phyloP scores from a whole-genome alignment of 2,113 vertebrate species.

The Rhynchomys soricoides region DNA sequence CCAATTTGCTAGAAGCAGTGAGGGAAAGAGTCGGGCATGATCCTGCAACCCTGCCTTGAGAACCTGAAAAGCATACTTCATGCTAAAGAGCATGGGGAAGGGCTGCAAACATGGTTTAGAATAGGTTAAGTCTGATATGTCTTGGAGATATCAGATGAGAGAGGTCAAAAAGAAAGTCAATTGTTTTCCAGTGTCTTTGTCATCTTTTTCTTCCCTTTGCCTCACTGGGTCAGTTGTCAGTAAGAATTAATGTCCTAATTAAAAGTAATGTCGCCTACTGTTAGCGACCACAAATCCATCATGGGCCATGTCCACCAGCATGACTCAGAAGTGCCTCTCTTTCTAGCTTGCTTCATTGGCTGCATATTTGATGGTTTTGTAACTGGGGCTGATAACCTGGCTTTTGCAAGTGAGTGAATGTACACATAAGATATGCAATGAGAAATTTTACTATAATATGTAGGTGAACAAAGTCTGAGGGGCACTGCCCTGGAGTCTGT shows the following conservation, averaged over 20 bases:
- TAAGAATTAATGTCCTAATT: neutral
- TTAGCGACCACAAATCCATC: neutral
- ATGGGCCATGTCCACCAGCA: neutral
- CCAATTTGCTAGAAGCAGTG: neutral
- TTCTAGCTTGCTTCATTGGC: neutral
- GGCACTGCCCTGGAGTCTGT: neutral
- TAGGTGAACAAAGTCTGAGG: neutral
- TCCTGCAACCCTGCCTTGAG: neutral
- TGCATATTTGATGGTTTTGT: neutral
- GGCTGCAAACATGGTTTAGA: neutral
- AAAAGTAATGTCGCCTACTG: neutral
- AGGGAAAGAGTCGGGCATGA: neutral
- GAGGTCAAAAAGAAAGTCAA: neutral
- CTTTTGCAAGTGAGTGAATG: neutral
- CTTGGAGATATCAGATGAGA: neutral
- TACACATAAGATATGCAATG: neutral
- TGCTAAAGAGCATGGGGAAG: neutral
- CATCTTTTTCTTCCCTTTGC: neutral
- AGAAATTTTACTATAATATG: neutral
- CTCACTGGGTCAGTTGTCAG: neutral
- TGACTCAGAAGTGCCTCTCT: neutral
- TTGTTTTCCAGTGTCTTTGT: neutral
- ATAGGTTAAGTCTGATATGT: neutral
- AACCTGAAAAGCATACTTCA: neutral
- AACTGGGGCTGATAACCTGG: neutral